Percentiles rank a stretch among this genome's conserved stretches.
These are phyloP conservation scores for Drepana falcataria DNA, from an alignment of 2,888 invertebrate genomes.

Conservation along the genomic window DNA sequence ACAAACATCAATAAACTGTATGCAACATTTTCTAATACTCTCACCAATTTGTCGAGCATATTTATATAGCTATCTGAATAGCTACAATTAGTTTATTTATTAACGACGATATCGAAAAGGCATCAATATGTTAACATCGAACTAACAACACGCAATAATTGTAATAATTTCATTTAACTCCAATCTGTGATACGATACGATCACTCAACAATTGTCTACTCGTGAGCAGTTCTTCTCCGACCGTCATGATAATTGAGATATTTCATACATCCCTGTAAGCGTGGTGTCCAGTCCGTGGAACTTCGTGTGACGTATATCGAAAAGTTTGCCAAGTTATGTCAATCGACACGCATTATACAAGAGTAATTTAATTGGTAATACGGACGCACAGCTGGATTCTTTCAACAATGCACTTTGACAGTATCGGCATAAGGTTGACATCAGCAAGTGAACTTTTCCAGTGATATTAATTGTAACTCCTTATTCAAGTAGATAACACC, in stretches of 20 bases:
- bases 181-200: neutral
- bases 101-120: neutral
- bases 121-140: neutral
- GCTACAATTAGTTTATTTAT: neutral
- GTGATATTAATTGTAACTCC: no score
- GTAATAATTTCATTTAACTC: neutral
- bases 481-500: no score
- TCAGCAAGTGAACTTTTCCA: no score
- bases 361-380: no score
- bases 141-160: conserved; percentile 2
- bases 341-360: no score
- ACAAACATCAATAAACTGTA: conserved; percentile 9
- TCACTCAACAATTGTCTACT: neutral
- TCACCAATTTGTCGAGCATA: neutral
- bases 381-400: no score
- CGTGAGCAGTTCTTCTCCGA: neutral
- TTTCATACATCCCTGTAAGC: conserved; percentile 2
- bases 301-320: no score
- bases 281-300: neutral
- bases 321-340: no score
- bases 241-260: neutral
- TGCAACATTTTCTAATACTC: neutral
- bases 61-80: neutral
- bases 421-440: no score
- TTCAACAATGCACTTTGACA: no score